These are phyloP conservation scores for Hucho hucho DNA, from an alignment of 2,113 vertebrate genomes.

Conservation along the genomic window DNA sequence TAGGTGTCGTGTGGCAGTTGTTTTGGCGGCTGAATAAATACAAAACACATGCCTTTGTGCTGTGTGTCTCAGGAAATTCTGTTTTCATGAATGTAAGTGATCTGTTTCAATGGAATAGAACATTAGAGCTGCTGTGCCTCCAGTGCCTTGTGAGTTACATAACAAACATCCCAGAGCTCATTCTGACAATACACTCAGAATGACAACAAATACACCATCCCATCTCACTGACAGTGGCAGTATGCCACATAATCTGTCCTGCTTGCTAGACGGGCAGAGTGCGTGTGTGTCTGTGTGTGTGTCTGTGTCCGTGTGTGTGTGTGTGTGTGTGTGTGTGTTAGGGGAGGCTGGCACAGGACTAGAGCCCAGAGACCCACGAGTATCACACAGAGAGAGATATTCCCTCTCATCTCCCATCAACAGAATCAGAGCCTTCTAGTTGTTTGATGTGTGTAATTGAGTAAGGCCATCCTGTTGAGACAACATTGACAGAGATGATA, in stretches of 20 bases:
- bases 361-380: background rate
- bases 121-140: background rate
- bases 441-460: background rate
- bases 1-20: too few species aligned
- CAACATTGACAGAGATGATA: background rate
- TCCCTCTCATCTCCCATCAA: background rate
- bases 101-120: slow-evolving; percentile 1
- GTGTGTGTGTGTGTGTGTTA: background rate
- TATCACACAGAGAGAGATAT: background rate
- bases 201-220: background rate
- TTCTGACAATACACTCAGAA: background rate
- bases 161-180: slow-evolving; percentile 6
- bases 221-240: background rate
- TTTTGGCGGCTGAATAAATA: too few species aligned
- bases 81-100: background rate
- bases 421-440: background rate
- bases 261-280: background rate
- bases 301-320: slow-evolving; percentile 2
- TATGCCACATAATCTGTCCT: background rate
- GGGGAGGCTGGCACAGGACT: background rate
- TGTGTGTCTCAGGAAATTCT: too few species aligned
- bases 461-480: background rate
- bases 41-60: too few species aligned
- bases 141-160: background rate
- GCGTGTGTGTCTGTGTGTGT: background rate